Evolutionary conservation across 2,797 vertebrate species (phyloP).

Genomic region (Acrocephalus scirpaceus): DNA sequence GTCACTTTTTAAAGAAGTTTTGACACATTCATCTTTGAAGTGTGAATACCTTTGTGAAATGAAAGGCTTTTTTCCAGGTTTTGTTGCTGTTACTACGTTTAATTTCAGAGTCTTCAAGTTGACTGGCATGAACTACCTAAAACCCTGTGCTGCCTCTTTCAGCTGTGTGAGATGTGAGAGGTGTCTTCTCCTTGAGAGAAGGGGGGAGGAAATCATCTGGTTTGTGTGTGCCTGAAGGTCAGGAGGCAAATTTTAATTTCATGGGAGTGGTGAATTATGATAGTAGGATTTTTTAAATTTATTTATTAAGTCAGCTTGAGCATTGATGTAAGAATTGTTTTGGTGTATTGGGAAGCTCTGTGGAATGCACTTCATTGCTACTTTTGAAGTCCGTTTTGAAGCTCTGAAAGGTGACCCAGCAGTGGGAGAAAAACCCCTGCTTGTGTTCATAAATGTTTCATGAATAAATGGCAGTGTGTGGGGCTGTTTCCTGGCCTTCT

Average conservation of each 20-base stretch:
- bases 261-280: not conserved
- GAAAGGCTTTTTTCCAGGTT: not conserved
- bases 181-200: not conserved
- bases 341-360: not conserved
- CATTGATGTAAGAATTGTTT: not conserved
- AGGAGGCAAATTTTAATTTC: not conserved
- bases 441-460: not conserved
- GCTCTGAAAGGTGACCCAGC: conserved; percentile 5
- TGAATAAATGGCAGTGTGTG: not conserved
- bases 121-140: not conserved
- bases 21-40: conserved; percentile 10
- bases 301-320: not conserved
- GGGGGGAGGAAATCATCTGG: not conserved
- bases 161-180: not conserved
- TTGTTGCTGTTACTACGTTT: not conserved
- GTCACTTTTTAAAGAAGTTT: not conserved
- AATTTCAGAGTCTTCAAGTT: conserved; percentile 19
- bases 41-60: not conserved
- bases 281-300: not conserved
- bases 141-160: conserved; percentile 5
- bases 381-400: not conserved
- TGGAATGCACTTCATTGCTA: not conserved
- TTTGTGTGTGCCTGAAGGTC: not conserved
- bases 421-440: not conserved
- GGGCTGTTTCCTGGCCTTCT: not conserved